Evolutionary conservation across 2,797 vertebrate species (phyloP).

Genomic region (Knipowitschia caucasica): DNA sequence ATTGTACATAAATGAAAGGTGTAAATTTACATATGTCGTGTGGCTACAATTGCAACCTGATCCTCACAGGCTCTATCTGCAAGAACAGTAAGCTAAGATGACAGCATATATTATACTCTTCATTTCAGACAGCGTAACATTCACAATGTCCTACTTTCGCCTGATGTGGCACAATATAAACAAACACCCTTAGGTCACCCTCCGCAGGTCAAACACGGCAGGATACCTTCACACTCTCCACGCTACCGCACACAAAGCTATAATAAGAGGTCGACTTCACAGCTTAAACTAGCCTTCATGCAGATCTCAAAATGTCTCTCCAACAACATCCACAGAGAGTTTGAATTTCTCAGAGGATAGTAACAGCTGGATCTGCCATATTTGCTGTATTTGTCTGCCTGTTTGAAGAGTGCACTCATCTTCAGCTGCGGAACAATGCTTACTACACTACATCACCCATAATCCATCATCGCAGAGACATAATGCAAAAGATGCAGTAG

Average conservation of each 20-base stretch:
- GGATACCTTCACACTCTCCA: conserved; percentile 40
- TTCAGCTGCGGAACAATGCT: conserved; percentile 63
- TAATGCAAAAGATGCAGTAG: conserved; percentile 60
- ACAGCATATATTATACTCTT: conserved; percentile 33
- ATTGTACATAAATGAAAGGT: neutral
- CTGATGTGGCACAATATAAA: conserved; percentile 58
- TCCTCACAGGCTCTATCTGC: neutral
- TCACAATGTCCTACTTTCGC: conserved; percentile 59
- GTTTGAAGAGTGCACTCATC: conserved; percentile 47
- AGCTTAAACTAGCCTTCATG: conserved; percentile 9
- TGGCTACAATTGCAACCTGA: neutral
- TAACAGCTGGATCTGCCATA: conserved; percentile 41
- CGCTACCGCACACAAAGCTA: conserved; percentile 32
- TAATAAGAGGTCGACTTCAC: conserved; percentile 11
- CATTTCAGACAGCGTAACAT: conserved; percentile 33
- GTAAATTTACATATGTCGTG: neutral
- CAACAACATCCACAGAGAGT: conserved; percentile 43
- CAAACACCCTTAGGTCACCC: conserved; percentile 67
- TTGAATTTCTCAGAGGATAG: conserved; percentile 42
- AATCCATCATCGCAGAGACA: conserved; percentile 70
- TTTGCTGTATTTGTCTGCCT: conserved; percentile 51
- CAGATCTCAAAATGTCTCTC: conserved; percentile 26
- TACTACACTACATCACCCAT: conserved; percentile 70
- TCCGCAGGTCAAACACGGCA: conserved; percentile 58
- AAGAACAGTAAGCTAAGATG: conserved; percentile 18